Base-by-base conservation (phyloP, 2,797 vertebrate genomes). In the Pseudochaenichthys georgianus region DNA sequence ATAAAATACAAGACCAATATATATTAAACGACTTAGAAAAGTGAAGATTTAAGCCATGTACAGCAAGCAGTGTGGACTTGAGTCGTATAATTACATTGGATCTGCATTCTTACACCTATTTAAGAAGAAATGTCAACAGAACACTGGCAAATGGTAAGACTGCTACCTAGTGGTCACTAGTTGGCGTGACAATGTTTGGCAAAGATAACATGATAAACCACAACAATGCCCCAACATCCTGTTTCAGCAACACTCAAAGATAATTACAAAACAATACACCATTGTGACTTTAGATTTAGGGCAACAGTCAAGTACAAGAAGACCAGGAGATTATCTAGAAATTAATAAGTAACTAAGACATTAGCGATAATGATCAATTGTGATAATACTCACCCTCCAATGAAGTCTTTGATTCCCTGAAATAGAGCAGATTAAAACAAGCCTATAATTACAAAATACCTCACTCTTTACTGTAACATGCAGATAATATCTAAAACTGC, bases 401-500 rank as follows among this genome's bases (percentile, higher is more conserved):
- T 93, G 78, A 95, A 95, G 79, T 94, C 92, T 88, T 90, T 94
- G 66, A 94, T 93, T 78, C 93, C 94, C 94, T 95, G 78, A 43
- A 92, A 88, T 1, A 82, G 42, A 91, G 28, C 57, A 83, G 55
- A 88, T 73, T 7, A 70, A 28, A 70, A 81, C 17, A 73, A 10
- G 31, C 16, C 48, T 13, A 0, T 55, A 10, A 71, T 79, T 77
- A 84, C 13, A 62, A 78, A 76, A 50, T 5, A 19, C 13, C n/a
- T 11, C n/a, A n/a, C n/a, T n/a, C 11, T 75, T 13, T 63, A 61
- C 51, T 46, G 21, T 47, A 76, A 77, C 50, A 64, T 52, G 52
- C 41, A 67, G 65, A 62, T 55, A 38, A 34, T 0, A 45, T 48
- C 51, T 51, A 10, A 54, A 1, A 4, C 28, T 45, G 5, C 19